A percentile compares a stretch with the other conserved stretches of the same genome.
Conservation (phyloP, 2,797 vertebrate species). For the Rhinichthys osculus region DNA sequence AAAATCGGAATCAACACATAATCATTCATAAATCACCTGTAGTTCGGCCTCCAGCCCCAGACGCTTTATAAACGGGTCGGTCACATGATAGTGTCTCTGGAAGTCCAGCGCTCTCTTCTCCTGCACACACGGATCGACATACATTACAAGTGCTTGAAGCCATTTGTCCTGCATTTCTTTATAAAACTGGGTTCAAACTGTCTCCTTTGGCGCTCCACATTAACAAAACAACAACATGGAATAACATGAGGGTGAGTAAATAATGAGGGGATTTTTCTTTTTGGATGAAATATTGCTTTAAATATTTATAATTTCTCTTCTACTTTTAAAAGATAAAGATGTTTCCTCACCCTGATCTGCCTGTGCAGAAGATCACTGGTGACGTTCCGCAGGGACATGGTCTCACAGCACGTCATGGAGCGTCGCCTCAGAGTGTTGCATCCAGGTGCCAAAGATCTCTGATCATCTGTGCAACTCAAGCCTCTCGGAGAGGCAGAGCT, state of each 20-base stretch:
- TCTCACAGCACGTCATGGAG: conserved; percentile 72
- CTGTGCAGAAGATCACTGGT: conserved; percentile 91
- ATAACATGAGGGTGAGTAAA: background rate
- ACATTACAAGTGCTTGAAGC: conserved; percentile 24
- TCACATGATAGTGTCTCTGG: conserved; percentile 93
- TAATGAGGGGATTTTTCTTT: background rate
- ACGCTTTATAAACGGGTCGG: conserved; percentile 94
- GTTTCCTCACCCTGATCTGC: conserved; percentile 80
- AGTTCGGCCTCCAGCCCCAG: conserved; percentile 95
- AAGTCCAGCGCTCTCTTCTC: conserved; percentile 90
- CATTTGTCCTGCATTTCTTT: too few relatives aligned
- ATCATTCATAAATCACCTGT: conserved; percentile 79
- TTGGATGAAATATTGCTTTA: background rate
- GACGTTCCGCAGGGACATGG: conserved; percentile 93
- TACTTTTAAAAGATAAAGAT: too few relatives aligned
- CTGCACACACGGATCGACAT: conserved; percentile 69
- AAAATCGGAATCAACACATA: background rate
- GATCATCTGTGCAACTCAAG: conserved; percentile 66
- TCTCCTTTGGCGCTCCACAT: background rate
- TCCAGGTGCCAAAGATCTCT: conserved; percentile 69
- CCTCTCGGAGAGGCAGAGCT: conserved; percentile 21
- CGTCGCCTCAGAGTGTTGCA: conserved; percentile 55
- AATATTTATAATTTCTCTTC: background rate
- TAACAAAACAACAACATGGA: background rate
- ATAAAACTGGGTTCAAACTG: background rate